Conservation (phyloP, 2,797 vertebrate genomes). For the Acanthopagrus latus region DNA sequence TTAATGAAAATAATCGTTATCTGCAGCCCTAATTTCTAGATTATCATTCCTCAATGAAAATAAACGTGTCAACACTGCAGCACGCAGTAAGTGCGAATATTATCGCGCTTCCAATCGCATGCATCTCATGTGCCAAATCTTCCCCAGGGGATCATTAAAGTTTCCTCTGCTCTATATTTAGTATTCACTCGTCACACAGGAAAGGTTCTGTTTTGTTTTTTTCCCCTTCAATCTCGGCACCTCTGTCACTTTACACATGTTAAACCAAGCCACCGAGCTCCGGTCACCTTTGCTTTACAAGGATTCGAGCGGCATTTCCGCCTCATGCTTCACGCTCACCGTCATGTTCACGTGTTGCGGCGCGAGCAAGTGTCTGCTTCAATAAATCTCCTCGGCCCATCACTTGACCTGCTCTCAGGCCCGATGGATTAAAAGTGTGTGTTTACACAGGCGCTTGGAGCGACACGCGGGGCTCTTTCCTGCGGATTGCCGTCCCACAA, state of each 20-base stretch:
- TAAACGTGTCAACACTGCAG: not conserved
- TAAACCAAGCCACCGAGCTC: not conserved
- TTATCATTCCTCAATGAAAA: not conserved
- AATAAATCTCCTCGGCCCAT: conserved; percentile 43
- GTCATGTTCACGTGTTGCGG: conserved; percentile 10
- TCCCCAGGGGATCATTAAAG: conserved; percentile 21
- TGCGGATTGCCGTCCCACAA: conserved; percentile 34
- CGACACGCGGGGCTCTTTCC: conserved; percentile 13
- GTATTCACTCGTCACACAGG: conserved; percentile 18
- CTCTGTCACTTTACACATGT: conserved; percentile 8
- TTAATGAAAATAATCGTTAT: not conserved
- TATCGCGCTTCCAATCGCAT: conserved; percentile 6
- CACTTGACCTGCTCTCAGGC: conserved; percentile 61
- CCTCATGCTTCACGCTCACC: not conserved
- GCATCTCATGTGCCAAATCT: conserved; percentile 16
- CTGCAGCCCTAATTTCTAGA: not conserved
- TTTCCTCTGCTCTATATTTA: conserved; percentile 65
- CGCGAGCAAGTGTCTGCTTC: conserved; percentile 3
- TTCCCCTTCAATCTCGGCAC: not conserved
- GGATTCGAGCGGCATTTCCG: conserved; percentile 11
- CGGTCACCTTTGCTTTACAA: conserved; percentile 3
- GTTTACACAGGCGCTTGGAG: conserved; percentile 67
- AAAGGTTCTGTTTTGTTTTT: conserved; percentile 17
- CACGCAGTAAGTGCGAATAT: not conserved
- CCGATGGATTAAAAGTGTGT: conserved; percentile 67